Evolutionary conservation across 2,888 invertebrate species (phyloP), one percentile per base, ranked within the genome.

Genomic region (Pachliopta kotzebuea): DNA sequence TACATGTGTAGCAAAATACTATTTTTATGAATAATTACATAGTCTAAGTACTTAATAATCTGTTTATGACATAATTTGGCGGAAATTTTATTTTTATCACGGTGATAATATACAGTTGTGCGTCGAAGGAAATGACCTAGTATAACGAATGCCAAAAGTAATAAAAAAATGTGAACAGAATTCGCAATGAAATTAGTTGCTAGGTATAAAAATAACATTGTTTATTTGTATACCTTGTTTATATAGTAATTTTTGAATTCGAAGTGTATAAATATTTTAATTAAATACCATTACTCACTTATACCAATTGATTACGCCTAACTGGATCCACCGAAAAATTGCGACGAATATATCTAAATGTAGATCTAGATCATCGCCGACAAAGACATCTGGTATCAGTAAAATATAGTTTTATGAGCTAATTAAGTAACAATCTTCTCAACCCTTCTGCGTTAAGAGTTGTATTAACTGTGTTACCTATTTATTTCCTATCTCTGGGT

Each of bases 401-500:
- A 45, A n/a, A n/a, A 45, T n/a, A 6, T n/a, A 45, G n/a, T 45
- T 45, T n/a, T 45, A 45, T 45, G 45, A 45, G 6, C n/a, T 45
- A 45, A 18, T 45, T 45, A 37, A 2, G 11, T 37, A 45, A n/a
- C 45, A 45, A n/a, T 18, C 2, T 45, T n/a, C 42, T 42, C 42
- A 42, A 6, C 2, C n/a, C 3, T 50, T 58, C 45, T 23, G 23
- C 23, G 24, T 62, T 45, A 18, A 14, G 20, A 42, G 31, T 31
- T 14, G 23, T 31, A 53, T 62, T 45, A 20, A 18, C 20, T 23
- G 24, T 24, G 21, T 21, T 37, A 56, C 49, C 45, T 26, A 52
- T 37, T 56, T 26, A 65, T 62, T 62, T 60, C 62, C 60, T 56
- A 52, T 42, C 60, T 45, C 42, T 54, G 21, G 45, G 9, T 23